A percentile compares a stretch with the other conserved stretches of the same genome.
Evolutionary conservation across 2,113 vertebrate species (phyloP).

Genomic region (Oreochromis aureus): DNA sequence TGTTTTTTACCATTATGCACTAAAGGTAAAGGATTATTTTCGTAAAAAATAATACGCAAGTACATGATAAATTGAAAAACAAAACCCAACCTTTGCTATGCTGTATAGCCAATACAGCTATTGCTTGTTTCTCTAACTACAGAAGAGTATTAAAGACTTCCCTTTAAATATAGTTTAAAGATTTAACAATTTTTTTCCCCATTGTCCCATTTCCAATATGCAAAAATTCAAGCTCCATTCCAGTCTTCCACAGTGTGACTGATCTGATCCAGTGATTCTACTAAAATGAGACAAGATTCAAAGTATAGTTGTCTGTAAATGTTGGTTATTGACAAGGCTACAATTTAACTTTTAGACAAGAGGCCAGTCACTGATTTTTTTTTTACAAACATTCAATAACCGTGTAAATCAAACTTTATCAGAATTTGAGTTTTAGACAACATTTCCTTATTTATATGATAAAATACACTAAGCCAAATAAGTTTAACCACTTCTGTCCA

Average conservation of each 20-base stretch:
- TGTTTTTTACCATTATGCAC: background rate
- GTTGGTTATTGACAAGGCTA: background rate
- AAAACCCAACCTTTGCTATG: background rate
- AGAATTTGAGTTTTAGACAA: background rate
- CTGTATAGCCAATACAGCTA: background rate
- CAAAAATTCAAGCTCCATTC: background rate
- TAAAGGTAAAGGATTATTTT: background rate
- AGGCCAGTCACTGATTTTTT: background rate
- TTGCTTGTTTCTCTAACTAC: background rate
- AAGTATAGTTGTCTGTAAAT: background rate
- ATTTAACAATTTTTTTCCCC: background rate
- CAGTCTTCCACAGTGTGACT: background rate
- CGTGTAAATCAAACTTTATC: background rate
- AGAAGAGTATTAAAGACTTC: background rate
- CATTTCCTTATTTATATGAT: background rate
- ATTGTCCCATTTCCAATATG: background rate
- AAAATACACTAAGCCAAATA: background rate
- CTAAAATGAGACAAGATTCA: background rate
- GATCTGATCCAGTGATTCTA: background rate
- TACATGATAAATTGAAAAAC: accelerated
- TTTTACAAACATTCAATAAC: background rate
- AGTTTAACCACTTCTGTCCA: background rate
- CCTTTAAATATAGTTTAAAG: background rate
- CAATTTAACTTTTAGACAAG: background rate
- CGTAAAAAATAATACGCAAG: background rate